Percentiles rank a stretch among this genome's conserved stretches.
phyloP scores from a whole-genome alignment of 2,797 vertebrate species.

The Odontamblyopus lacepedii region DNA sequence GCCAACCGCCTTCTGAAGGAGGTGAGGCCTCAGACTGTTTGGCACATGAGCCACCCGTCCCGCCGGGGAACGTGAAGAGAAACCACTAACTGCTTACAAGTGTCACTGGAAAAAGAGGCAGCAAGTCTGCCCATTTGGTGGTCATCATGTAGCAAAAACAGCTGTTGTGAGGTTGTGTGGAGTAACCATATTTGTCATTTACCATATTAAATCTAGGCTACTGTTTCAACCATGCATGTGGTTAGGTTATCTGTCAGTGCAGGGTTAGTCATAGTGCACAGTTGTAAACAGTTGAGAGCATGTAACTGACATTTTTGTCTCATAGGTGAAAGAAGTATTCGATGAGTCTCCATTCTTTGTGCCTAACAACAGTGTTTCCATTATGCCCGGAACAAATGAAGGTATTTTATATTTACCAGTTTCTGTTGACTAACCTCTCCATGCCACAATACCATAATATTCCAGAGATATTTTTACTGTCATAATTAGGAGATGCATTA shows the following conservation, averaged over 20 bases:
- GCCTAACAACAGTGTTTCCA: slow-evolving; percentile 88
- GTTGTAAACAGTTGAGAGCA: neutral
- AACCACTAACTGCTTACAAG: slow-evolving; percentile 79
- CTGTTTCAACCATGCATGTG: slow-evolving; percentile 71
- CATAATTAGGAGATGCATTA: slow-evolving; percentile 50
- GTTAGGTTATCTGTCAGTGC: slow-evolving; percentile 67
- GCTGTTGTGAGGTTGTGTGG: slow-evolving; percentile 80
- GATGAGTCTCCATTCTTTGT: slow-evolving; percentile 93
- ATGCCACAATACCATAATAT: neutral
- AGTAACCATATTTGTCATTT: slow-evolving; percentile 76
- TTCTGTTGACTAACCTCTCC: neutral
- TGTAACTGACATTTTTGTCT: slow-evolving; percentile 23
- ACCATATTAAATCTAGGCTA: slow-evolving; percentile 72
- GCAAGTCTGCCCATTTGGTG: slow-evolving; percentile 69
- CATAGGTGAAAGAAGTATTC: slow-evolving; percentile 89
- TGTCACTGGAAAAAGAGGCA: slow-evolving; percentile 66
- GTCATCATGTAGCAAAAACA: slow-evolving; percentile 75
- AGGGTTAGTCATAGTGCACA: slow-evolving; percentile 39
- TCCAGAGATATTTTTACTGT: slow-evolving; percentile 3
- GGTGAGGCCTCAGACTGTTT: slow-evolving; percentile 81
- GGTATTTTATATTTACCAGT: slow-evolving; percentile 68
- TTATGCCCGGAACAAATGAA: slow-evolving; percentile 96
- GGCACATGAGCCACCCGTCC: slow-evolving; percentile 61
- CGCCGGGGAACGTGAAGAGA: slow-evolving; percentile 68
- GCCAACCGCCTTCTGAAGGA: slow-evolving; percentile 87